Base-by-base conservation (phyloP, 2,888 invertebrate species). In the Platycheirus rosarum region DNA sequence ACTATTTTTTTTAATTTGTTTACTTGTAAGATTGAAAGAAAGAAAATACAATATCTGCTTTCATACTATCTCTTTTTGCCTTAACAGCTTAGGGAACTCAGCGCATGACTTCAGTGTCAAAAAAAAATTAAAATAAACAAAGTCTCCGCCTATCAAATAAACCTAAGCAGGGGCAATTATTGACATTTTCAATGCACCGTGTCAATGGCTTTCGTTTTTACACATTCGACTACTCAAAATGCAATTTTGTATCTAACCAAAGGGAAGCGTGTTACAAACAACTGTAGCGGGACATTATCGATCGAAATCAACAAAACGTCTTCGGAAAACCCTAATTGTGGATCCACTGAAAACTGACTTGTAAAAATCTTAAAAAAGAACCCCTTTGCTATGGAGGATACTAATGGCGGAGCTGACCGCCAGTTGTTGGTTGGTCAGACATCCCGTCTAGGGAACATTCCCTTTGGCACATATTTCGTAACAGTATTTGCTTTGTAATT, bases 161-260 rank as follows among this genome's bases (percentile, higher is more conserved):
- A n/a, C n/a, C n/a, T n/a, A n/a, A n/a, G n/a, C n/a, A n/a, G n/a
- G 29, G 32, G 53, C 51, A 60, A 20, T 63, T 73, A 71, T 68
- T 66, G 70, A 71, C 71, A 76, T 62, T 42, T 71, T 37, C 62
- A 82, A 62, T 77, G 71, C 71, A 68, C 68, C 66, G 63, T 73
- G 73, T 73, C 82, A 82, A 77, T 82, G 82, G 77, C 68, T 73
- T 77, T 73, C 60, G 53, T 68, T 82, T 66, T 76, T 42, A 55
- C n/a, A 23, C 9, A 37, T 4, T 18, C 16, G 11, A 4, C 16
- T 74, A 18, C 60, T 57, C 46, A 16, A 18, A 48, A 32, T 68
- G 68, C 66, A 73, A 32, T 71, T 32, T 60, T 18, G 57, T 57
- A 18, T n/a, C 44, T 40, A 13, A 13, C 37, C 23, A 23, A 2